Evolutionary conservation across 2,888 invertebrate species (phyloP).

Genomic region (Tenthredo amoena): DNA sequence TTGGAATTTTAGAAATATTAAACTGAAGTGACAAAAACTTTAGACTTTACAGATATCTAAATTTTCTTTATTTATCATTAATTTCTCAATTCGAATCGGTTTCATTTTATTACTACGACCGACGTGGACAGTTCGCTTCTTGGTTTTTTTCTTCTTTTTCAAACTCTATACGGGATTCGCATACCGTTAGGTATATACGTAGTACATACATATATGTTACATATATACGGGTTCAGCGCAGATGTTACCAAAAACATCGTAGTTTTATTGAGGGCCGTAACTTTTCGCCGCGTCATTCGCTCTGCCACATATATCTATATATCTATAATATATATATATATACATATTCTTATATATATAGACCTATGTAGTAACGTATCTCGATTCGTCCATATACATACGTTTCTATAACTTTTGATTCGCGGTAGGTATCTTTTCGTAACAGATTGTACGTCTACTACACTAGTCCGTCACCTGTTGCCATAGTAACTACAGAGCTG

Average conservation of each 20-base stretch:
- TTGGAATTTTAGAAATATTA: no score
- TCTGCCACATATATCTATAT: background rate
- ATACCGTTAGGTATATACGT: background rate
- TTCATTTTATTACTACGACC: background rate
- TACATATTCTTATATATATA: background rate
- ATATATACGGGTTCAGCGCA: background rate
- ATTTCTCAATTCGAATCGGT: background rate
- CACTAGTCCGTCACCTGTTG: slow-evolving; percentile 38
- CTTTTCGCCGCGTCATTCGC: slow-evolving; percentile 35
- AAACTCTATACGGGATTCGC: background rate
- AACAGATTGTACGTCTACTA: slow-evolving; percentile 17
- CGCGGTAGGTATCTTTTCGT: slow-evolving; percentile 13
- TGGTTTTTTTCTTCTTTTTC: background rate
- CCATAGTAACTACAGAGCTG: slow-evolving; percentile 42
- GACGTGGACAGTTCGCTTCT: background rate
- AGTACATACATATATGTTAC: background rate
- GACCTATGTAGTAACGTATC: background rate
- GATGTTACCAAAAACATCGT: slow-evolving; percentile 22
- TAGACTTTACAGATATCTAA: no score
- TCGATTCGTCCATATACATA: background rate
- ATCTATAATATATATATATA: background rate
- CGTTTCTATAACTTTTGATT: slow-evolving; percentile 30
- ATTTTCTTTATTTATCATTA: background rate
- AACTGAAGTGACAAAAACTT: no score
- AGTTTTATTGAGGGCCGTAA: slow-evolving; percentile 42